Conservation (phyloP, 2,113 vertebrate species). For the Microtus ochrogaster region DNA sequence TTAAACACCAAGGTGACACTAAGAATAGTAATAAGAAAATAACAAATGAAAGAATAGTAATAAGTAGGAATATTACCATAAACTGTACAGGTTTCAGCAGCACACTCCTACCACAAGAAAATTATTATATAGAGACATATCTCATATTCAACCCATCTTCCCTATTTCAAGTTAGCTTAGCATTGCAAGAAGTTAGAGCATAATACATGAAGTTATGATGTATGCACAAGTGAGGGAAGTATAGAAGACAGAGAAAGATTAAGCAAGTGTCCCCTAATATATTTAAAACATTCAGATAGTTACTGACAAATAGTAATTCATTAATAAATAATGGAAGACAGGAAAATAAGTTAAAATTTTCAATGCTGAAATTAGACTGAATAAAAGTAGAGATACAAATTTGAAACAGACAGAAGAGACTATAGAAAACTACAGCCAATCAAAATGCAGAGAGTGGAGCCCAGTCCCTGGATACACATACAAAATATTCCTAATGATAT, state of each 20-base stretch:
- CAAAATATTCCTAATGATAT: neutral
- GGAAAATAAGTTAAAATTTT: neutral
- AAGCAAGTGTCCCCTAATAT: neutral
- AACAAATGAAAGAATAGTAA: too few relatives aligned
- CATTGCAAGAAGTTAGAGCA: neutral
- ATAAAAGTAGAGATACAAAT: neutral
- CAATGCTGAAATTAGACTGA: neutral
- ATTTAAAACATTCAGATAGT: neutral
- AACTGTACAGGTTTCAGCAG: neutral
- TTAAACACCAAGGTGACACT: neutral
- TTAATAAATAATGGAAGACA: neutral
- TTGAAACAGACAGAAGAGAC: neutral
- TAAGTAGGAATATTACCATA: neutral
- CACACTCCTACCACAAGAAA: neutral
- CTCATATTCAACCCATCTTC: neutral
- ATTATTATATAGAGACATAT: neutral
- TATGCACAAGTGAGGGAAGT: neutral
- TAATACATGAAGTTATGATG: neutral
- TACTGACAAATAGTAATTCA: neutral
- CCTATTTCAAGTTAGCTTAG: neutral
- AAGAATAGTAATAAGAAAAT: neutral
- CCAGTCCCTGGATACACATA: neutral
- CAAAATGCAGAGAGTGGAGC: too few relatives aligned
- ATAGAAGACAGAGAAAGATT: neutral
- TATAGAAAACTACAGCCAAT: neutral